Evolutionary conservation across 2,888 invertebrate genomes (phyloP).

Genomic region (Polymixis flavicincta): DNA sequence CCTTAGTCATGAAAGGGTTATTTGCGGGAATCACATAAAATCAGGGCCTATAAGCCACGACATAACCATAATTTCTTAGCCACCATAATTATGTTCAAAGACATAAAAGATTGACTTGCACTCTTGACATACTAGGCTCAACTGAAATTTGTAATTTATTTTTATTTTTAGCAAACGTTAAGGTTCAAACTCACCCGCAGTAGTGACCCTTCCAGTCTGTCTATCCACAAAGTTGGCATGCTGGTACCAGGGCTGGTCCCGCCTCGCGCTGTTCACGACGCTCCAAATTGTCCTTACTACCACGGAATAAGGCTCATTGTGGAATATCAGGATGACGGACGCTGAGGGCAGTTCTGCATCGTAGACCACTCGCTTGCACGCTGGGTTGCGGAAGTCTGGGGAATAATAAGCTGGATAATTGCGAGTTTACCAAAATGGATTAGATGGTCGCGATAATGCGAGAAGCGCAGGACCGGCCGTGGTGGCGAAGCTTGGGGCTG

Average conservation of each 20-base stretch:
- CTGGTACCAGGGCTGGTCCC: slow-evolving; percentile 81
- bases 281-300: slow-evolving; percentile 96
- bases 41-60: too few species aligned
- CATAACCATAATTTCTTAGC: too few species aligned
- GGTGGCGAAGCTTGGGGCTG: too few species aligned
- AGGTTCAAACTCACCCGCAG: slow-evolving; percentile 72
- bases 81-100: too few species aligned
- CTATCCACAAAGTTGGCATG: slow-evolving; percentile 79
- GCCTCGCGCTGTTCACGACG: slow-evolving; percentile 94
- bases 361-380: slow-evolving; percentile 82
- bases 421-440: not conserved
- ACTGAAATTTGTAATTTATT: not conserved
- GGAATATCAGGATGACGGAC: slow-evolving; percentile 96
- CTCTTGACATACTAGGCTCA: too few species aligned
- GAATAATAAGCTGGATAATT: not conserved
- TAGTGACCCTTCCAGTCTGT: slow-evolving; percentile 76
- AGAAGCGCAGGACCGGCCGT: too few species aligned
- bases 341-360: slow-evolving; percentile 92
- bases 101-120: too few species aligned
- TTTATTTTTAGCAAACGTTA: not conserved
- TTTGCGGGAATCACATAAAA: too few species aligned
- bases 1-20: too few species aligned
- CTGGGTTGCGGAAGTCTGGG: slow-evolving; percentile 84
- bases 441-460: not conserved
- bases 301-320: slow-evolving; percentile 97